These are phyloP conservation scores for Brienomyrus longianalis DNA, from an alignment of 2,113 vertebrate genomes.

Conservation along the genomic window DNA sequence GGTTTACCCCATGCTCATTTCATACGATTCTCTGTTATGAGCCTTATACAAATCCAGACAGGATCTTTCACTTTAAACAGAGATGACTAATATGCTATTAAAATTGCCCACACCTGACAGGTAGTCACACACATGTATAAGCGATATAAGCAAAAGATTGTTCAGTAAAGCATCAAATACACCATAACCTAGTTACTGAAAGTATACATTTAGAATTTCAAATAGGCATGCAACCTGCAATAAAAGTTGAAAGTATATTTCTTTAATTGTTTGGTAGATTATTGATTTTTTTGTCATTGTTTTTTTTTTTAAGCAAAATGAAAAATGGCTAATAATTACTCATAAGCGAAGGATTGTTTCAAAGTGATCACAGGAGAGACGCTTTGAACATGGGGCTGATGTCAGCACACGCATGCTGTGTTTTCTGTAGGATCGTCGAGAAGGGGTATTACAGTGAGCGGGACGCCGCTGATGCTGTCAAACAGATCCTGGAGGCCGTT, in stretches of 20 bases:
- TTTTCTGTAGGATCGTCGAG: conserved; percentile 73
- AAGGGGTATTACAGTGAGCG: conserved; percentile 81
- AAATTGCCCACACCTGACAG: background rate
- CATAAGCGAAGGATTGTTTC: background rate
- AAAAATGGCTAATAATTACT: background rate
- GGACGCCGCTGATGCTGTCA: conserved; percentile 79
- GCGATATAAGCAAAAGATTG: background rate
- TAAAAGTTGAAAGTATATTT: background rate
- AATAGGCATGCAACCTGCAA: background rate
- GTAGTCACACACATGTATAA: background rate
- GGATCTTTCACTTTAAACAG: background rate
- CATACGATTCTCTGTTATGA: background rate
- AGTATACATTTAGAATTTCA: background rate
- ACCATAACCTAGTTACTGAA: background rate
- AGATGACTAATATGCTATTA: background rate
- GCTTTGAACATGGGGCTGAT: background rate
- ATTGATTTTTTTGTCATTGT: no score
- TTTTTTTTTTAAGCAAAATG: background rate
- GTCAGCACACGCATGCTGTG: background rate
- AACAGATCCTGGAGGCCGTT: conserved; percentile 78
- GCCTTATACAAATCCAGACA: background rate
- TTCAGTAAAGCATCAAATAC: background rate
- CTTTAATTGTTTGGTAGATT: no score
- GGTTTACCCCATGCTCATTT: background rate
- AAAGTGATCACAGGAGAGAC: background rate